Percentiles rank a stretch among this genome's conserved stretches.
phyloP scores from a whole-genome alignment of 2,888 invertebrate species.

The Melipona beecheii region DNA sequence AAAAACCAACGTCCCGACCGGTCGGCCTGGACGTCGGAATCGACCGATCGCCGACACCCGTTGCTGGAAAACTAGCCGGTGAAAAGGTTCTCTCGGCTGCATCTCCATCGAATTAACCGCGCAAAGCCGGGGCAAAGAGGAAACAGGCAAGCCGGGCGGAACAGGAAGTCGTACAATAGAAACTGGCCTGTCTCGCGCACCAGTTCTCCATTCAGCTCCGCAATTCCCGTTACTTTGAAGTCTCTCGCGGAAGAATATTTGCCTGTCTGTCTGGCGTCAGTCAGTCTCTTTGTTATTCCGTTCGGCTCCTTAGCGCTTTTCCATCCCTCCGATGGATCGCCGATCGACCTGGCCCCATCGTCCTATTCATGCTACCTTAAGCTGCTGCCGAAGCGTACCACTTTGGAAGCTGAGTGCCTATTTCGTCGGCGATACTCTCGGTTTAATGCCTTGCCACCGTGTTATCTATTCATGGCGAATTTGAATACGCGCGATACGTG shows the following conservation, averaged over 20 bases:
- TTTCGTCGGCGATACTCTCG: no score
- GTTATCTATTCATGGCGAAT: no score
- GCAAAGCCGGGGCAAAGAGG: slow-evolving; percentile 7
- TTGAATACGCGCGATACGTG: no score
- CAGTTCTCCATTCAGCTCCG: slow-evolving; percentile 17
- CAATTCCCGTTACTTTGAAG: slow-evolving; percentile 48
- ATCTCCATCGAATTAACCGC: slow-evolving; percentile 37
- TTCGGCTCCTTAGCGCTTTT: slow-evolving; percentile 35
- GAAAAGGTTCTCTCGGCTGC: slow-evolving; percentile 21
- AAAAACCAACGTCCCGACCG: neutral
- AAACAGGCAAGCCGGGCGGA: slow-evolving; percentile 10
- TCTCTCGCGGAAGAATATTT: slow-evolving; percentile 53
- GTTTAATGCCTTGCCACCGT: no score
- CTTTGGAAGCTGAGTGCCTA: no score
- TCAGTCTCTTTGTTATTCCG: slow-evolving; percentile 54
- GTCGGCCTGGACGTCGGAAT: neutral
- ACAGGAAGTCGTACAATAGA: slow-evolving; percentile 42
- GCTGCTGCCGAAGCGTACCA: neutral
- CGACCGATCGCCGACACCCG: neutral
- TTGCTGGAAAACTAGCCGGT: neutral
- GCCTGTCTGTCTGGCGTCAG: slow-evolving; percentile 59
- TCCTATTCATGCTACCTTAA: neutral
- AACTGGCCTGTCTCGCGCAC: slow-evolving; percentile 42
- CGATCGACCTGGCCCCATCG: slow-evolving; percentile 12
- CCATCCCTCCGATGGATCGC: neutral